Conservation (phyloP, 2,113 vertebrate species). For the Accipiter virgatus region DNA sequence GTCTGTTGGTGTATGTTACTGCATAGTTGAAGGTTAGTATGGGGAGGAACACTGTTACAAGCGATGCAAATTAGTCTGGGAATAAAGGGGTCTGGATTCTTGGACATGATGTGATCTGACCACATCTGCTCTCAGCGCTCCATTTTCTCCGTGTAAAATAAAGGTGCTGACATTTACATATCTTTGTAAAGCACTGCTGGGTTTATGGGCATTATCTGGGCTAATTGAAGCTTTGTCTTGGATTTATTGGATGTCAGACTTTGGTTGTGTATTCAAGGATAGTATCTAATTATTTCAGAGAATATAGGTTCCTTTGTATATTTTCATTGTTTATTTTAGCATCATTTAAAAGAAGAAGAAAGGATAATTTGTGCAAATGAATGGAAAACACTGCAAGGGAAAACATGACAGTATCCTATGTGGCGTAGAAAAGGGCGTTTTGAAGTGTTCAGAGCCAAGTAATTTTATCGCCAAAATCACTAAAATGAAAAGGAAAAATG, state of each 20-base stretch:
- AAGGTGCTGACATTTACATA: conserved; percentile 42
- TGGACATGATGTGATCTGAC: neutral
- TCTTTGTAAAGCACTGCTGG: neutral
- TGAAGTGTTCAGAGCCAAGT: neutral
- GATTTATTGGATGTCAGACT: conserved; percentile 7
- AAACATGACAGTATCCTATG: neutral
- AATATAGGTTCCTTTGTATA: neutral
- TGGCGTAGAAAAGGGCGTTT: neutral
- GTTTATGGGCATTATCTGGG: neutral
- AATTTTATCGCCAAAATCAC: conserved; percentile 10
- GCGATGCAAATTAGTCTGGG: neutral
- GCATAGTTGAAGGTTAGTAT: neutral
- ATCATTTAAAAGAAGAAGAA: neutral
- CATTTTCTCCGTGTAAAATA: neutral
- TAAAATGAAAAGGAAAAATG: neutral
- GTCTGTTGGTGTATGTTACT: neutral
- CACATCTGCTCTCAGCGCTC: neutral
- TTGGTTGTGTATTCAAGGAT: neutral
- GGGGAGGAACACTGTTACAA: neutral
- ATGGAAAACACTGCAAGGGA: neutral
- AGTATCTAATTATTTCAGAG: conserved; percentile 11
- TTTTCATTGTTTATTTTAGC: conserved; percentile 11
- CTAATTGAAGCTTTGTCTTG: conserved; percentile 29
- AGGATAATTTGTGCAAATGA: conserved; percentile 6
- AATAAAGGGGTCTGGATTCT: neutral